Conservation (phyloP, 64 coral and sea anemone genomes). For the Montipora efflorescens region DNA sequence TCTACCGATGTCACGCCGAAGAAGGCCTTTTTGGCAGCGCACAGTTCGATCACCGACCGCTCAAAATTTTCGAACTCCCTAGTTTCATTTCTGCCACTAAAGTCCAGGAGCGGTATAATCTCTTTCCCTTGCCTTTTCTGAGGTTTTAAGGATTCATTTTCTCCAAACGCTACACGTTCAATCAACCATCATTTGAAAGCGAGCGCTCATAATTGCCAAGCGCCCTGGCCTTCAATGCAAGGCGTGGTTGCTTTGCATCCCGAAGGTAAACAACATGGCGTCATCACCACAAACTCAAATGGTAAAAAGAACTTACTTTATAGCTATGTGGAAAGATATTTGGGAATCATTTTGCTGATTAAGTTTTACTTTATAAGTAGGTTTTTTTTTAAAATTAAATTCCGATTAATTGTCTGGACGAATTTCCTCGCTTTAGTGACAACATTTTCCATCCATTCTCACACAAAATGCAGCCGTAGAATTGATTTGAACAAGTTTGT, state of each 20-base stretch:
- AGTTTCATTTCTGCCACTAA: neutral
- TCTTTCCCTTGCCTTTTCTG: neutral
- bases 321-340: neutral
- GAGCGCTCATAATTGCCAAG: constrained; percentile 3
- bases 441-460: no score
- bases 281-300: constrained; percentile 5
- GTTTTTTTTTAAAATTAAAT: neutral
- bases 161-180: neutral
- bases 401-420: neutral
- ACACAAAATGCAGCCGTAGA: no score
- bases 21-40: no score
- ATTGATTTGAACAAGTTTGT: neutral
- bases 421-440: neutral
- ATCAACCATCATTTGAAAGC: neutral
- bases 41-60: neutral
- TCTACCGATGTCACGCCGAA: no score
- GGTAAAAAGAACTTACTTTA: neutral
- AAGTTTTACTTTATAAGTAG: neutral
- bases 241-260: neutral
- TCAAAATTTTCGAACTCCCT: neutral
- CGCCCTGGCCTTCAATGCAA: neutral
- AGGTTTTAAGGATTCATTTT: neutral
- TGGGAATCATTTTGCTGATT: neutral
- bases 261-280: constrained; percentile 21
- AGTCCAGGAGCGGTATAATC: neutral